phyloP scores from a whole-genome alignment of 2,888 invertebrate species.

The Cyclophora punctaria region DNA sequence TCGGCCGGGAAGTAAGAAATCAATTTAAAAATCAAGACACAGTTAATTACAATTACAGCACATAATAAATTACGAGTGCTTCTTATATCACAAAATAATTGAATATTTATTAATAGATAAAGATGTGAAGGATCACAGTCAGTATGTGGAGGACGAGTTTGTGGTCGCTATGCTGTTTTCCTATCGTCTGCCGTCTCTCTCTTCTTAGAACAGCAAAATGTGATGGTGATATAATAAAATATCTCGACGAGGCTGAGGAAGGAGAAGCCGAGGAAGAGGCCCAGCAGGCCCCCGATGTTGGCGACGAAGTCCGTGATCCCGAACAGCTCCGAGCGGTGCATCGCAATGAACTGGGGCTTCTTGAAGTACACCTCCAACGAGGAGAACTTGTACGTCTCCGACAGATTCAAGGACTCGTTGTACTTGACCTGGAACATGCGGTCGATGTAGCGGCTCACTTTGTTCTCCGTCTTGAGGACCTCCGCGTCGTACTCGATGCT shows the following conservation, averaged over 20 bases:
- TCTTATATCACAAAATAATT: too few species aligned
- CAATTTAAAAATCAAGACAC: too few species aligned
- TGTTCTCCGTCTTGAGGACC: slow-evolving; percentile 75
- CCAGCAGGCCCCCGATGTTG: slow-evolving; percentile 69
- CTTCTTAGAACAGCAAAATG: too few species aligned
- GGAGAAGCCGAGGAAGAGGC: slow-evolving; percentile 71
- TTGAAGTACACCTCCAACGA: slow-evolving; percentile 64
- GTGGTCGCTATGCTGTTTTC: too few species aligned
- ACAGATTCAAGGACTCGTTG: background rate
- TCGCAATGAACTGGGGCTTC: slow-evolving; percentile 65
- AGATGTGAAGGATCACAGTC: too few species aligned
- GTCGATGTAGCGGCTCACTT: slow-evolving; percentile 14
- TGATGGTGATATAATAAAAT: slow-evolving; percentile 49
- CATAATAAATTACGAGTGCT: too few species aligned
- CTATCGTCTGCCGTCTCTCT: too few species aligned
- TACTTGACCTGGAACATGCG: background rate
- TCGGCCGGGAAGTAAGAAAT: too few species aligned
- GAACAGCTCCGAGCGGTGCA: slow-evolving; percentile 67
- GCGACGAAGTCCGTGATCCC: slow-evolving; percentile 70
- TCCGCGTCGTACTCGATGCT: slow-evolving; percentile 77
- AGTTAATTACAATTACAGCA: too few species aligned
- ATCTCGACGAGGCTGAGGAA: slow-evolving; percentile 70
- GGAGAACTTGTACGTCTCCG: slow-evolving; percentile 14
- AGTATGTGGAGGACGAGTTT: too few species aligned
- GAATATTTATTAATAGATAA: too few species aligned